Percentiles rank a stretch among this genome's conserved stretches.
These are phyloP conservation scores for Thamnophis sirtalis DNA, from an alignment of 2,113 vertebrate species.

Conservation along the genomic window DNA sequence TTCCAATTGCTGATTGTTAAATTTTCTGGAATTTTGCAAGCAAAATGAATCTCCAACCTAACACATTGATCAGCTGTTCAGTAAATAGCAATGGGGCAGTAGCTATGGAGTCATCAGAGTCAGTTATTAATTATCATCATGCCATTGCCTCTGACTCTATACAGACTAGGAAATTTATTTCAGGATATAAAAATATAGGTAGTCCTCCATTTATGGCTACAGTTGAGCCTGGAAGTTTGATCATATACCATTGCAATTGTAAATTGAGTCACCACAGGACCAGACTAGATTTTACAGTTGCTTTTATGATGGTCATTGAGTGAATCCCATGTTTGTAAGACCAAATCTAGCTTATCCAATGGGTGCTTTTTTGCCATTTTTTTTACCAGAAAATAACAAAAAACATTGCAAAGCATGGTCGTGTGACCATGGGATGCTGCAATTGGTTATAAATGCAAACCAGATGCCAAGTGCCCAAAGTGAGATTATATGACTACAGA, in stretches of 20 bases:
- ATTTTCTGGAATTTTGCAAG: background rate
- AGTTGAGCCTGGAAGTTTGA: background rate
- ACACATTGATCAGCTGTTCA: background rate
- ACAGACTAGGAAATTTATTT: background rate
- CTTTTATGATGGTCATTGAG: background rate
- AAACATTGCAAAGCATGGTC: background rate
- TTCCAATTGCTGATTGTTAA: background rate
- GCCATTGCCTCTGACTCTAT: background rate
- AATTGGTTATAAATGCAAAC: no score
- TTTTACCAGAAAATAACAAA: background rate
- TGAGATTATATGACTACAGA: background rate
- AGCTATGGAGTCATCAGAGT: background rate
- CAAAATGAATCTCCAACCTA: background rate
- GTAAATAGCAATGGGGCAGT: background rate
- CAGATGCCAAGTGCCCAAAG: background rate
- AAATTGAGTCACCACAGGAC: background rate
- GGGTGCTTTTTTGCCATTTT: background rate
- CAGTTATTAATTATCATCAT: background rate
- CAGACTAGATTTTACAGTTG: background rate
- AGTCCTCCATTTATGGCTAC: background rate
- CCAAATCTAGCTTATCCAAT: background rate
- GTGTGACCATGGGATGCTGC: background rate
- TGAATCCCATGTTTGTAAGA: background rate
- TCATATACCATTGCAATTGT: background rate
- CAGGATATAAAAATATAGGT: background rate